Evolutionary conservation across 2,113 vertebrate species (phyloP).

Genomic region (Eira barbara): DNA sequence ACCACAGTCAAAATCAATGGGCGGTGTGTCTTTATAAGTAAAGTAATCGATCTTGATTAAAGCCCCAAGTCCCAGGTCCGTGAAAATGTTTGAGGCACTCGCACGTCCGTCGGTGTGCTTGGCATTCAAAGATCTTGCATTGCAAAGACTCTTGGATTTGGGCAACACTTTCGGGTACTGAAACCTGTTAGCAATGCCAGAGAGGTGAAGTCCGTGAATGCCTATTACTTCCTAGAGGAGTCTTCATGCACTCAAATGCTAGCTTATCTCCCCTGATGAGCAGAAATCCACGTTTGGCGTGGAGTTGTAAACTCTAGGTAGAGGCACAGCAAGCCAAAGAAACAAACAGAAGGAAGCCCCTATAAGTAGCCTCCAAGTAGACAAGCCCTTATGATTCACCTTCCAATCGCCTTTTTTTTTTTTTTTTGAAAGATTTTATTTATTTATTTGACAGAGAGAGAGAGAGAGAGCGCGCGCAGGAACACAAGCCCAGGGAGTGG

Average conservation of each 20-base stretch:
- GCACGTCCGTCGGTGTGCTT: not conserved
- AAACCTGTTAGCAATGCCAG: conserved; percentile 31
- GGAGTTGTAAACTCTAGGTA: not conserved
- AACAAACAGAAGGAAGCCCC: not conserved
- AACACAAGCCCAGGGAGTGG: no score
- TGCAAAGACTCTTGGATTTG: not conserved
- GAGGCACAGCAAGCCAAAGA: not conserved
- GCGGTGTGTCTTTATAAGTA: not conserved
- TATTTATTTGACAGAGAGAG: no score
- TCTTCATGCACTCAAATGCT: not conserved
- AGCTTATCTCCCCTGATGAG: not conserved
- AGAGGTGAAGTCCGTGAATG: not conserved
- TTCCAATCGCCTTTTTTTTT: not conserved
- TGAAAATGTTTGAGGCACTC: not conserved
- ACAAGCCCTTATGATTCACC: not conserved
- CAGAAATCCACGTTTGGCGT: not conserved
- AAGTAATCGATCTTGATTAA: not conserved
- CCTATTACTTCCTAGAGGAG: not conserved
- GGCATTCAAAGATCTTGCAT: not conserved
- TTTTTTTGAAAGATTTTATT: no score
- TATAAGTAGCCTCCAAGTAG: not conserved
- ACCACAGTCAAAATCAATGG: not conserved
- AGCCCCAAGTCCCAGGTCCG: not conserved
- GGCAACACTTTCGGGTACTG: not conserved
- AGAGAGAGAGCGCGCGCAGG: rapidly evolving